Conservation (phyloP, 2,797 vertebrate species). For the Takifugu ocellatus region DNA sequence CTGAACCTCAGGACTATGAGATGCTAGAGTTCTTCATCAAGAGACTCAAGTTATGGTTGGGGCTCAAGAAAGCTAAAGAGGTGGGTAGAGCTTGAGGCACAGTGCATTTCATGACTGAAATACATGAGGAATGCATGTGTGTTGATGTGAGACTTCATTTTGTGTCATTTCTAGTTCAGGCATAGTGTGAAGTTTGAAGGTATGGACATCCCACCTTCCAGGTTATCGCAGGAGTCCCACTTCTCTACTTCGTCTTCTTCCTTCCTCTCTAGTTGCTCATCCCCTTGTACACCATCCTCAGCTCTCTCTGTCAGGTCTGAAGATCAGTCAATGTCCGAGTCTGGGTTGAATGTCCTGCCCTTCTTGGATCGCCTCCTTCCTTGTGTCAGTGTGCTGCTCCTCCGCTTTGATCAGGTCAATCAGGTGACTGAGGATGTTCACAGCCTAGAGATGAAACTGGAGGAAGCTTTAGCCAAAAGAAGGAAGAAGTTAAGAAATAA, state of each 20-base stretch:
- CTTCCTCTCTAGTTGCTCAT: slow-evolving; percentile 33
- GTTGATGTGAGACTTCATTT: slow-evolving; percentile 4
- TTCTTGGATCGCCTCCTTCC: slow-evolving; percentile 69
- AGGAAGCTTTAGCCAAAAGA: slow-evolving; percentile 54
- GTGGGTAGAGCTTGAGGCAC: slow-evolving; percentile 41
- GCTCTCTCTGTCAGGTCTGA: slow-evolving; percentile 61
- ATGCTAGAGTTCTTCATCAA: slow-evolving; percentile 84
- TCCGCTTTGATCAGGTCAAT: slow-evolving; percentile 73
- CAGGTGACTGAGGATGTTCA: slow-evolving; percentile 67
- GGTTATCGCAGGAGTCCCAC: slow-evolving; percentile 64
- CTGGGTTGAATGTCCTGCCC: slow-evolving; percentile 50
- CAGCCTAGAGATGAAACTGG: slow-evolving; percentile 67
- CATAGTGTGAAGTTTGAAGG: slow-evolving; percentile 82
- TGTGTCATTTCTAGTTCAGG: slow-evolving; percentile 70
- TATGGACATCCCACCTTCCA: slow-evolving; percentile 69
- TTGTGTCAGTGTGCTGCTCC: slow-evolving; percentile 59
- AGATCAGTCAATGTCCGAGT: slow-evolving; percentile 40
- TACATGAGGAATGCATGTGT: neutral
- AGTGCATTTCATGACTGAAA: neutral
- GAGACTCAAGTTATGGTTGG: slow-evolving; percentile 80
- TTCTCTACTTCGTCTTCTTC: slow-evolving; percentile 45
- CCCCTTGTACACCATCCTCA: slow-evolving; percentile 46
- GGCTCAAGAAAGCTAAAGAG: slow-evolving; percentile 79
- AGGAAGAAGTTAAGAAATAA: slow-evolving; percentile 29
- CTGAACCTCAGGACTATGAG: slow-evolving; percentile 78